phyloP scores from a whole-genome alignment of 2,113 vertebrate species.

The Percopsis transmontana region DNA sequence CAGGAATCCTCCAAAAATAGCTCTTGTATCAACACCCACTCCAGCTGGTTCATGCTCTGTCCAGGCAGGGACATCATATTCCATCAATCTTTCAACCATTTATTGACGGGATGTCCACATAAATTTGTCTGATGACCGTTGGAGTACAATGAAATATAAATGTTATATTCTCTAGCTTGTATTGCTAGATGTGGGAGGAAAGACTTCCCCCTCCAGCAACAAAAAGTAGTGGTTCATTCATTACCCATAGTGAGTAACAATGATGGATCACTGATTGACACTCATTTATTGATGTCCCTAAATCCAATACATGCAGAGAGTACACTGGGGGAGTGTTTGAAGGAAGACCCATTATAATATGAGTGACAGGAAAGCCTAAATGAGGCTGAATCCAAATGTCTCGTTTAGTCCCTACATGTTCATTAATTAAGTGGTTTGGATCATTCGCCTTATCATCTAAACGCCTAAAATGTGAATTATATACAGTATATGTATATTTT shows the following conservation, averaged over 20 bases:
- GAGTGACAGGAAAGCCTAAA: slow-evolving; percentile 30
- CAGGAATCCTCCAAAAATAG: slow-evolving; percentile 69
- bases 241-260: slow-evolving; percentile 59
- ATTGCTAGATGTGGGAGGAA: slow-evolving; percentile 37
- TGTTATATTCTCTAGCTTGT: slow-evolving; percentile 68
- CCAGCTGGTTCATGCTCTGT: slow-evolving; percentile 65
- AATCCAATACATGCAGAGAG: slow-evolving; percentile 16
- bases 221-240: slow-evolving; percentile 60
- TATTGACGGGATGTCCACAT: slow-evolving; percentile 79
- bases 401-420: too few species aligned
- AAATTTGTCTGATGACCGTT: slow-evolving; percentile 72
- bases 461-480: too few species aligned
- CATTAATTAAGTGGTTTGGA: too few species aligned
- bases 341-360: slow-evolving; percentile 44
- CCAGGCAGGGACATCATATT: slow-evolving; percentile 70
- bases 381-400: slow-evolving; percentile 14
- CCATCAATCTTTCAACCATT: slow-evolving; percentile 75
- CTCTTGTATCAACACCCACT: slow-evolving; percentile 61
- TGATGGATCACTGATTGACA: slow-evolving; percentile 50
- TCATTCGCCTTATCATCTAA: too few species aligned
- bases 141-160: slow-evolving; percentile 74
- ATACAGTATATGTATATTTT: too few species aligned
- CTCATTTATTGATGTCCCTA: slow-evolving; percentile 49
- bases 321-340: slow-evolving; percentile 30
- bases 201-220: slow-evolving; percentile 60